Base-by-base conservation (phyloP, 2,797 vertebrate genomes). In the Hippoglossus hippoglossus region DNA sequence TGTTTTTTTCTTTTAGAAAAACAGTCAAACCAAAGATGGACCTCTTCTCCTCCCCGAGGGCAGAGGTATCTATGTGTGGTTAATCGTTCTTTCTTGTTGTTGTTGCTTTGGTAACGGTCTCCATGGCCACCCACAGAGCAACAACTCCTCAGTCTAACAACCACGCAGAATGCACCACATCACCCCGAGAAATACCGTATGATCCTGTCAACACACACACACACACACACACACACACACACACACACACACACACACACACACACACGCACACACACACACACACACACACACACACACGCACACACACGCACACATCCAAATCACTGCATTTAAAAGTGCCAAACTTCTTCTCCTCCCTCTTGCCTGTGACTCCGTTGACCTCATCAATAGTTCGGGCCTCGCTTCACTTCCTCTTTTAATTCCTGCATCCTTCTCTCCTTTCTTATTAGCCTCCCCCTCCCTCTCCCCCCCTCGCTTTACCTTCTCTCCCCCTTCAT, bases 21-120 rank as follows among this genome's bases (percentile, higher is more conserved):
- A 89, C 72, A 0, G 71, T 88, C 34, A 93, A 94, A 84, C 84
- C 92, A 50, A 95, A 92, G 82, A 89, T 78, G 69, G 94, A 95
- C 80, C 83, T 93, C 16, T 93, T 95, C 73, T 94, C 94, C 53
- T 93, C 94, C 46, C 95, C 95, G 56, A 91, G 95, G 81, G 95
- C 94, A 4, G 95, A 95, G 93, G 95, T 95, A 86, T 19, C 65
- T 81, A 59, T 47, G 46, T 47, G 19, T 2, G 19, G 6, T 8
- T 49, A 3, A 19, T 13, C 19, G 0, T n/a, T 19, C 15, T n/a
- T 3, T 49, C 18, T 49, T n/a, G 18, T 49, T 49, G 46, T 49
- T 49, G 46, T 49, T 49, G 46, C 46, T 49, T 5, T 49, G 90
- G 90, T 87, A 89, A 89, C 84, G n/a, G 26, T 88, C 64, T 64